Evolutionary conservation across 2,113 vertebrate genomes (phyloP).

Genomic region (Paramisgurnus dabryanus): DNA sequence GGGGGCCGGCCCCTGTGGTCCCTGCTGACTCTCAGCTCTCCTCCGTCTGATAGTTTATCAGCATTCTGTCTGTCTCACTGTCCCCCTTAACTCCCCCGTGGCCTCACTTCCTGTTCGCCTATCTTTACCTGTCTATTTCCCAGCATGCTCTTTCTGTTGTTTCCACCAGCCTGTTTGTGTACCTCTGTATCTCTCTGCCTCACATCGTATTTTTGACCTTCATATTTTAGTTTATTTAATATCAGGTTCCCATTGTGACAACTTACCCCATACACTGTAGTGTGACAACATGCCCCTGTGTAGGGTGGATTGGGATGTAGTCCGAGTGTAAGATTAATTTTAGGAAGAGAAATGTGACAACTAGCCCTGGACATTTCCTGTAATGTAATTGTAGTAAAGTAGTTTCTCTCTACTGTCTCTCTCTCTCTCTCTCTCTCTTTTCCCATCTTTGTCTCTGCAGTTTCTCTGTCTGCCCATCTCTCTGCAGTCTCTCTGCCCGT

Average conservation of each 20-base stretch:
- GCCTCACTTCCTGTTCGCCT: conserved; percentile 9
- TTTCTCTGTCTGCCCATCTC: too few species aligned
- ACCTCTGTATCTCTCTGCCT: background rate
- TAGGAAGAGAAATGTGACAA: too few species aligned
- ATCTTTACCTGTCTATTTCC: conserved; percentile 22
- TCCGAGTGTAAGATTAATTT: too few species aligned
- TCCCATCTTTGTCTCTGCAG: too few species aligned
- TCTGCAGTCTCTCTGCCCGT: too few species aligned
- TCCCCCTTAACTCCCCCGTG: conserved; percentile 14
- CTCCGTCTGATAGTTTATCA: conserved; percentile 24
- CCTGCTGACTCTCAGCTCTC: conserved; percentile 12
- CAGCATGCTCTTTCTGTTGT: conserved; percentile 25
- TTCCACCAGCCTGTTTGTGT: background rate
- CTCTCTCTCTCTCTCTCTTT: conserved; percentile 26
- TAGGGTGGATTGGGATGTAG: too few species aligned
- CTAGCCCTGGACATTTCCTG: too few species aligned
- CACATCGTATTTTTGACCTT: too few species aligned
- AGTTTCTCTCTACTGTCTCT: background rate
- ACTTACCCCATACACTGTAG: too few species aligned
- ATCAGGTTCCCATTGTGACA: too few species aligned
- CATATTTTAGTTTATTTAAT: too few species aligned
- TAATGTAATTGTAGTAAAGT: background rate
- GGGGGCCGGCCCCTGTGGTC: conserved; percentile 22
- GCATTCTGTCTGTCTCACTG: conserved; percentile 10
- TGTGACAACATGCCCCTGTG: too few species aligned